phyloP scores from a whole-genome alignment of 1,140 invertebrate genomes.

The Arctopsyche grandis region DNA sequence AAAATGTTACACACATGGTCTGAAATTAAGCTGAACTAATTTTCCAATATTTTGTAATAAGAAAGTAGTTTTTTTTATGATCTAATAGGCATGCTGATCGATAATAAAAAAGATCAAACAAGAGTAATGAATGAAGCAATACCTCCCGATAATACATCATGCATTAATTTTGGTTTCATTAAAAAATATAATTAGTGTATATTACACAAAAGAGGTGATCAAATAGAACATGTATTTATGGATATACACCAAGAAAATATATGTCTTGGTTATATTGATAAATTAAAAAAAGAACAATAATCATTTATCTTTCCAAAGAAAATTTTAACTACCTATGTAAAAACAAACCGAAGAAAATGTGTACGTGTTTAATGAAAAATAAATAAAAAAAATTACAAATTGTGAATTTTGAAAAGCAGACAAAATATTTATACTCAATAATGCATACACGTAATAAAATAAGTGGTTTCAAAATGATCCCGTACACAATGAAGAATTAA shows the following conservation, averaged over 20 bases:
- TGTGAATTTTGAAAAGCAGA: conserved; percentile 19
- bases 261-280: no score
- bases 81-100: conserved; percentile 53
- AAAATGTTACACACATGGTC: conserved; percentile 51
- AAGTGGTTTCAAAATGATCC: no score
- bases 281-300: no score
- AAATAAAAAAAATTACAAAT: neutral
- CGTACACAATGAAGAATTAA: neutral
- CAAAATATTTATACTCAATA: neutral
- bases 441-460: conserved; percentile 9
- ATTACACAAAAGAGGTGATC: conserved; percentile 39
- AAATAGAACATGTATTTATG: conserved; percentile 23
- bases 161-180: conserved; percentile 44
- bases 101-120: conserved; percentile 53
- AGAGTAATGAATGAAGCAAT: conserved; percentile 53
- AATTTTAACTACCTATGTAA: no score
- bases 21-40: conserved; percentile 52
- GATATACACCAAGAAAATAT: conserved; percentile 15
- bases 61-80: conserved; percentile 46
- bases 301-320: no score
- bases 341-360: no score
- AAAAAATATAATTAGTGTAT: conserved; percentile 40
- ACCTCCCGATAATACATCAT: conserved; percentile 52
- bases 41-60: conserved; percentile 50
- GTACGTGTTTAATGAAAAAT: no score